A percentile compares a stretch with the other conserved stretches of the same genome.
Conservation (phyloP, 2,797 vertebrate genomes). For the Platalea minor region DNA sequence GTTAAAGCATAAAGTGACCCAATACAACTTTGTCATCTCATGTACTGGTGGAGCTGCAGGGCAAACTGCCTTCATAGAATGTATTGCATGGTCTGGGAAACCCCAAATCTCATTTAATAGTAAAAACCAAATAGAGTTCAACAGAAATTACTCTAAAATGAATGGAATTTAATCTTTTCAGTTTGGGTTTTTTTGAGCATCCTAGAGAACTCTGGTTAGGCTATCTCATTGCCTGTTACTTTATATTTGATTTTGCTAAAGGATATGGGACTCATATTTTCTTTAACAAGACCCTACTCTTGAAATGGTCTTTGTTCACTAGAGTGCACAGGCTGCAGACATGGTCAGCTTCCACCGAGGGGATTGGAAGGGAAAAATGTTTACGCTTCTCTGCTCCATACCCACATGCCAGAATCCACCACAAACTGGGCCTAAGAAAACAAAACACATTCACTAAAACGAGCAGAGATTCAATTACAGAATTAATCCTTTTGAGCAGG, state of each 20-base stretch:
- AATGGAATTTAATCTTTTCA: not conserved
- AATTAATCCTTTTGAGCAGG: constrained; percentile 50
- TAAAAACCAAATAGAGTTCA: not conserved
- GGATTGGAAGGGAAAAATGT: not conserved
- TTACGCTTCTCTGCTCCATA: not conserved
- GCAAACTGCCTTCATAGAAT: not conserved
- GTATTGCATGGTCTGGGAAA: not conserved
- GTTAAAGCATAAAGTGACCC: not conserved
- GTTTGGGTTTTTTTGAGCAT: not conserved
- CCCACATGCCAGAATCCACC: not conserved
- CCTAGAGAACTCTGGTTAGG: not conserved
- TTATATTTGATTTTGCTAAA: not conserved
- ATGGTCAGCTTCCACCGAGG: not conserved
- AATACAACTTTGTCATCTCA: not conserved
- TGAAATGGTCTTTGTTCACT: not conserved
- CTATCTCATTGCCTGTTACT: not conserved
- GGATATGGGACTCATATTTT: not conserved
- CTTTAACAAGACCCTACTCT: not conserved
- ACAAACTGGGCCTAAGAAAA: constrained; percentile 1
- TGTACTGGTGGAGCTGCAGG: not conserved
- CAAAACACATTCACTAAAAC: constrained; percentile 14
- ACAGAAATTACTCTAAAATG: not conserved
- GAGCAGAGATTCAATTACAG: constrained; percentile 51
- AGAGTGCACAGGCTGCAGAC: not conserved
- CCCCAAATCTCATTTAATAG: not conserved